Evolutionary conservation across 2,113 vertebrate genomes (phyloP).

Genomic region (Seriola quinqueradiata): DNA sequence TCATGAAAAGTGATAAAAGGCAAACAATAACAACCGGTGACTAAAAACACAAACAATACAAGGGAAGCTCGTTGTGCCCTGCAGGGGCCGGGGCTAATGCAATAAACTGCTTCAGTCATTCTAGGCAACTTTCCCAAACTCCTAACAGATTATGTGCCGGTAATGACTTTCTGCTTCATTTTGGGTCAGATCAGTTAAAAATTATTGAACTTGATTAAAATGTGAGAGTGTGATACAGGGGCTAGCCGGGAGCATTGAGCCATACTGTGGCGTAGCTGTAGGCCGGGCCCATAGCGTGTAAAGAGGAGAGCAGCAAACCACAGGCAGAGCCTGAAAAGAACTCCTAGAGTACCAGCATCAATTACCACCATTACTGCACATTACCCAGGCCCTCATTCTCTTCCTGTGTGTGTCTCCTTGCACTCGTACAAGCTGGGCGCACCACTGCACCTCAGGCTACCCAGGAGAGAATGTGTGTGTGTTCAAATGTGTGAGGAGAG

Average conservation of each 20-base stretch:
- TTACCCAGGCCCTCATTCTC: constrained; percentile 69
- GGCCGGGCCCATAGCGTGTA: constrained; percentile 25
- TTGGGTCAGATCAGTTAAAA: constrained; percentile 45
- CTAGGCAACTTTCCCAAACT: constrained; percentile 46
- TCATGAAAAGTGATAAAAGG: constrained; percentile 72
- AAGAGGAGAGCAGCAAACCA: constrained; percentile 43
- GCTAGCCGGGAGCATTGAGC: background rate
- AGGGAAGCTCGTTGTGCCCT: constrained; percentile 44
- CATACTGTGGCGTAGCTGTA: constrained; percentile 11
- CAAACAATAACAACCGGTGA: constrained; percentile 71
- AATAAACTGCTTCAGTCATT: constrained; percentile 55
- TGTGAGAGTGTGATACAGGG: constrained; percentile 10
- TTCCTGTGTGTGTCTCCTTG: constrained; percentile 66
- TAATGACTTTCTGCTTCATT: constrained; percentile 57
- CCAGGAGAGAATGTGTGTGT: constrained; percentile 33
- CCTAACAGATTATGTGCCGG: constrained; percentile 13
- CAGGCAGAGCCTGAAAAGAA: constrained; percentile 50
- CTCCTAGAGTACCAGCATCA: constrained; percentile 67
- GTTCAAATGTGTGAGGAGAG: constrained; percentile 2
- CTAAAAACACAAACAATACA: constrained; percentile 63
- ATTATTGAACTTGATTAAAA: constrained; percentile 35
- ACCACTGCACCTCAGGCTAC: constrained; percentile 67
- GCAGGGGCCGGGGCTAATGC: constrained; percentile 51
- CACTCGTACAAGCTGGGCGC: constrained; percentile 52
- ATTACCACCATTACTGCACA: constrained; percentile 77